Evolutionary conservation across 2,797 vertebrate species (phyloP).

Genomic region (Neosilurus hyrtlii): DNA sequence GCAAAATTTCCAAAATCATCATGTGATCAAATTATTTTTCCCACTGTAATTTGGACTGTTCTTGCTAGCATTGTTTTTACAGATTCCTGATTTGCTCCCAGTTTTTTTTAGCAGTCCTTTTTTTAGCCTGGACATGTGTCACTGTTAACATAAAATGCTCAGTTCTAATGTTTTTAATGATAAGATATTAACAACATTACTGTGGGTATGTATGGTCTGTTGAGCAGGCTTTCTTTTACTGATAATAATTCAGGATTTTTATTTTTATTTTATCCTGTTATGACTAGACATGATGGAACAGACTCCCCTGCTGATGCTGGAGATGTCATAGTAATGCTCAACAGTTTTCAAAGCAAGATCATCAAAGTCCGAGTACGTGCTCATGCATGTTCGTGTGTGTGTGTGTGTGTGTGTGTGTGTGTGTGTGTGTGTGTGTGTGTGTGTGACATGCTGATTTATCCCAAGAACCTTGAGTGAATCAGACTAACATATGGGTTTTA

Average conservation of each 20-base stretch:
- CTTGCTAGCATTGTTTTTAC: no score
- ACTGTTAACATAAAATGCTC: neutral
- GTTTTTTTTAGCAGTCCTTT: no score
- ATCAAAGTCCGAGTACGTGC: constrained; percentile 89
- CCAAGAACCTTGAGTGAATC: neutral
- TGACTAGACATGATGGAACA: constrained; percentile 85
- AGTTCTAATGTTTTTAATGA: neutral
- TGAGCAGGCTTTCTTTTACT: neutral
- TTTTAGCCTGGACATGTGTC: no score
- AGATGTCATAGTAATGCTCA: constrained; percentile 81
- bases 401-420: neutral
- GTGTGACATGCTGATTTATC: neutral
- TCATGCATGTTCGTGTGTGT: neutral
- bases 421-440: neutral
- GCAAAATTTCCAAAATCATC: no score
- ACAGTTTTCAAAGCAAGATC: constrained; percentile 93
- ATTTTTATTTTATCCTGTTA: neutral
- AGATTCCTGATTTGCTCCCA: no score
- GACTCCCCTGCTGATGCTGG: constrained; percentile 79
- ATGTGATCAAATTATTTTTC: no score
- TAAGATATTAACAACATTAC: neutral
- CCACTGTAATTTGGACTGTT: no score
- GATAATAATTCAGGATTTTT: neutral
- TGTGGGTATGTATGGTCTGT: neutral
- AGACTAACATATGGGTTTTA: neutral